Evolutionary conservation across 2,113 vertebrate species (phyloP), one percentile per base, ranked within the genome.

Genomic region (Addax nasomaculatus): DNA sequence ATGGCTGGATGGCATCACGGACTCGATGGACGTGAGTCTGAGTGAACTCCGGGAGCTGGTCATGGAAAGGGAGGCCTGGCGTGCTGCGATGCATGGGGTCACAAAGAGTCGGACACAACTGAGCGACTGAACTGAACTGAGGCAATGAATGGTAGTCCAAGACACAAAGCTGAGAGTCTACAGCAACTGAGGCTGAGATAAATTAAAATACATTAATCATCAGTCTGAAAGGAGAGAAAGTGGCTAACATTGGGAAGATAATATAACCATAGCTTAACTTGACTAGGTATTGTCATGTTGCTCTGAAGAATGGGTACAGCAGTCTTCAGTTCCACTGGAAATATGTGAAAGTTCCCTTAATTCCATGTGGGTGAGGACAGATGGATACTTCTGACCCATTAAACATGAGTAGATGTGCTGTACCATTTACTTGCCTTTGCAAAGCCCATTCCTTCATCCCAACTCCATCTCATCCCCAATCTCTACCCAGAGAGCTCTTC

Each of bases 381-480:
- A 5, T 55, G 49, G 43, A 27, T 53, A 76, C 16, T 23, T 64
- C 12, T 30, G 27, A 9, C 11, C 64, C 70, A 29, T 64, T 23
- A 94, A 29, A 78, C 78, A 25, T 21, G 39, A 4, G 8, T 51
- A 92, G 23, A 86, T 88, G 4, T 55, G 36, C 29, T 33, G 2
- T 19, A 1, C 78, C 55, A 94, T 67, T 19, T 51, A 53, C 30
- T 90, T 80, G 29, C 55, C 27, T 11, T 64, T 15, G 55, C 11
- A 76, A 90, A 89, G 12, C 2, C 21, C 19, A 85, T 19, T 5
- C 9, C 9, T 29, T 7, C 1, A 51, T 4, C 4, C 9, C 14
- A 87, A 16, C 5, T 27, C 6, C 9, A 23, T 21, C 0, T 4
- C 11, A 36, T 10, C 1, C 55, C 27, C 6, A 33, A 2, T 85